These are phyloP conservation scores for Amblyornis subalaris DNA, from an alignment of 2,113 vertebrate species.

Conservation along the genomic window DNA sequence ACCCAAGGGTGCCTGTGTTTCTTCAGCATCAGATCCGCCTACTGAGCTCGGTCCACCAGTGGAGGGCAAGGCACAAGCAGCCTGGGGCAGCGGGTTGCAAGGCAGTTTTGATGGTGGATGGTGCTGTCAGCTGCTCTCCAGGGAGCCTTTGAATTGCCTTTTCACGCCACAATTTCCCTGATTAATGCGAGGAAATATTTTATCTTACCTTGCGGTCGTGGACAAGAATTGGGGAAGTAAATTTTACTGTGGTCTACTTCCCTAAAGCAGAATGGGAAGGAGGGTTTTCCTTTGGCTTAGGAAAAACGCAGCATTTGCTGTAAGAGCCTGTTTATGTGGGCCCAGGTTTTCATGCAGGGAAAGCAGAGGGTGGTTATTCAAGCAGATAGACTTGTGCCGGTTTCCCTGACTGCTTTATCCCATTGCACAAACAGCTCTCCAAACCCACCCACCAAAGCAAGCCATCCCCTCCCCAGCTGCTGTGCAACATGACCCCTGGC, in stretches of 20 bases:
- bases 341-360: neutral
- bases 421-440: neutral
- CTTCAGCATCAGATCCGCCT: neutral
- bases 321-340: neutral
- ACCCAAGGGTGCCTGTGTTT: neutral
- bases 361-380: neutral
- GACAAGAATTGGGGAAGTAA: neutral
- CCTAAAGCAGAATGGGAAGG: neutral
- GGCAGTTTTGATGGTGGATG: neutral
- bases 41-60: accelerated
- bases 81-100: neutral
- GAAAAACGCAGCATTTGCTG: neutral
- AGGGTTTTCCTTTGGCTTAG: neutral
- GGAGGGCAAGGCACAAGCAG: accelerated
- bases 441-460: neutral
- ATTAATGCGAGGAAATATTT: neutral
- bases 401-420: neutral
- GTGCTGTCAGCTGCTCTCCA: neutral
- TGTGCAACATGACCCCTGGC: neutral
- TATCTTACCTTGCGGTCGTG: neutral
- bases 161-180: accelerated
- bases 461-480: neutral
- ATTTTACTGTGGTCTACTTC: neutral
- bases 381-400: neutral
- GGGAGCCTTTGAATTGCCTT: neutral